A percentile compares a stretch with the other conserved stretches of the same genome.
Conservation (phyloP, 1,140 invertebrate species). For the Andrena cerasifolii region DNA sequence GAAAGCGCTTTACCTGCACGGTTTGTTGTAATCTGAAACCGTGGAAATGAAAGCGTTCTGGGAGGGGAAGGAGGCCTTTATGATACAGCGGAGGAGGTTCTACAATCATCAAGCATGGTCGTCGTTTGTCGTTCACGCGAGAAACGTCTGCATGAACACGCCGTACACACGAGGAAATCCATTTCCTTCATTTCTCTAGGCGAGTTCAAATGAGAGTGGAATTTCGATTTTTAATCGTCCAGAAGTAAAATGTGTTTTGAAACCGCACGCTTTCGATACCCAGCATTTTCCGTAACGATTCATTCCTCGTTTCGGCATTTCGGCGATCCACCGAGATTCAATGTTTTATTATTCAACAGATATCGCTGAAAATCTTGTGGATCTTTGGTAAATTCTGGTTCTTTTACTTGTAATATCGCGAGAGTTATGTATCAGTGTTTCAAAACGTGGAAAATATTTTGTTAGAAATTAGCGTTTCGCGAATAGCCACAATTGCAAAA, state of each 20-base stretch:
- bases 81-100: constrained; percentile 27
- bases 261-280: neutral
- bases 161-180: constrained; percentile 4
- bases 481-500: too few species aligned
- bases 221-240: constrained; percentile 9
- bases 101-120: constrained; percentile 29
- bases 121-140: constrained; percentile 19
- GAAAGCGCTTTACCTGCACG: constrained; percentile 28
- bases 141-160: neutral
- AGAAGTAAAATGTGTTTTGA: neutral
- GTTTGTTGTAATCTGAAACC: constrained; percentile 30
- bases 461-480: too few species aligned
- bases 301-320: too few species aligned
- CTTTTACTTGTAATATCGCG: too few species aligned
- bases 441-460: too few species aligned
- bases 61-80: constrained; percentile 26
- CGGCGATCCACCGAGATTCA: too few species aligned
- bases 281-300: neutral
- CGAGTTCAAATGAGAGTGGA: neutral
- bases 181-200: constrained; percentile 18
- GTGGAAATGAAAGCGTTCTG: constrained; percentile 37
- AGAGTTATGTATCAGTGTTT: too few species aligned
- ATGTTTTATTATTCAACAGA: too few species aligned
- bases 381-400: too few species aligned
- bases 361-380: too few species aligned